A percentile compares a stretch with the other conserved stretches of the same genome.
Conservation (phyloP, 2,797 vertebrate species). For the Semotilus atromaculatus region DNA sequence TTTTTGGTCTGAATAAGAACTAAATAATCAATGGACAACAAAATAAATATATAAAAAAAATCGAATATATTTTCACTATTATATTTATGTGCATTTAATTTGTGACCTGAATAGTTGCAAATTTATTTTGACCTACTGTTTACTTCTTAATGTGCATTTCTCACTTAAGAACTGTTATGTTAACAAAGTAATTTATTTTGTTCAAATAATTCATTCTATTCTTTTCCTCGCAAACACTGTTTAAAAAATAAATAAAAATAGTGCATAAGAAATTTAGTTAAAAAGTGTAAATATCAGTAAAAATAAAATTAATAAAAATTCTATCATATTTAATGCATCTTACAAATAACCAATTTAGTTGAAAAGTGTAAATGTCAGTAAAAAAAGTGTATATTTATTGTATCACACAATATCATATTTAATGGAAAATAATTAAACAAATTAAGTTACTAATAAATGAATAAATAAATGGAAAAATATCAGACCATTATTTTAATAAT, state of each 20-base stretch:
- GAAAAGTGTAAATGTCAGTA: background rate
- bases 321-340: background rate
- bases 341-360: background rate
- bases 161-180: background rate
- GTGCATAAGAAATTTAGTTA: background rate
- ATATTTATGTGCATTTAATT: background rate
- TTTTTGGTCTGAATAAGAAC: background rate
- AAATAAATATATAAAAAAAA: background rate
- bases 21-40: background rate
- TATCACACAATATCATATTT: background rate
- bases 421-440: background rate
- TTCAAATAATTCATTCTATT: background rate
- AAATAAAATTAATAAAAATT: background rate
- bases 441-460: background rate
- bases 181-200: background rate
- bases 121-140: background rate
- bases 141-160: background rate
- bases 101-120: background rate
- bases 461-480: background rate
- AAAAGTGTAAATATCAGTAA: slow-evolving; percentile 2
- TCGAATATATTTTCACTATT: background rate
- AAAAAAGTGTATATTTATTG: no score
- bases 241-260: background rate
- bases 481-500: background rate
- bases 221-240: background rate